Evolutionary conservation across 1,140 invertebrate species (phyloP).

Genomic region (Chelonus insularis): DNA sequence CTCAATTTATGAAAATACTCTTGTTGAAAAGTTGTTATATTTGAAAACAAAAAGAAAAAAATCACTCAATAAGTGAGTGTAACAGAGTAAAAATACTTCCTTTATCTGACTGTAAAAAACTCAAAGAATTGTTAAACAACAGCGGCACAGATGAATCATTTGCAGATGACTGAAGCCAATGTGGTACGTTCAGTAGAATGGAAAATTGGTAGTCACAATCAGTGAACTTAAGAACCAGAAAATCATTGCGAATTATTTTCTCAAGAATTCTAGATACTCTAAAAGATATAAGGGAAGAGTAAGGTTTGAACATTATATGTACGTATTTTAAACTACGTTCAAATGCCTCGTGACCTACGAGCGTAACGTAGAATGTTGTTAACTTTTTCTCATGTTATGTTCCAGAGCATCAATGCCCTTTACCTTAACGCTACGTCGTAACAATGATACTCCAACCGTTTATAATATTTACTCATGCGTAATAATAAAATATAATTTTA

Average conservation of each 20-base stretch:
- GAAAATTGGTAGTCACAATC: constrained; percentile 45
- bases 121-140: not conserved
- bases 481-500: no score
- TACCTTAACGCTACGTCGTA: no score
- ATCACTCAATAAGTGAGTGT: not conserved
- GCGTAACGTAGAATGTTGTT: constrained; percentile 43
- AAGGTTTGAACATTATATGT: not conserved
- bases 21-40: not conserved
- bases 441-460: no score
- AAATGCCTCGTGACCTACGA: constrained; percentile 46
- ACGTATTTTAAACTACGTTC: constrained; percentile 37
- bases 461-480: no score
- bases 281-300: not conserved
- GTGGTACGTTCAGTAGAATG: constrained; percentile 27
- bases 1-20: constrained; percentile 1
- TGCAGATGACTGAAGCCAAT: not conserved
- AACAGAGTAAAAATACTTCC: not conserved
- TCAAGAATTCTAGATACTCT: not conserved
- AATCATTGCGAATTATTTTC: constrained; percentile 34
- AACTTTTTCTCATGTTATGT: not conserved
- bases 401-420: not conserved
- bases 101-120: not conserved
- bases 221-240: constrained; percentile 43
- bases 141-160: constrained; percentile 20
- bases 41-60: not conserved